Evolutionary conservation across 2,113 vertebrate genomes (phyloP), one percentile per base, ranked within the genome.

Genomic region (Malaclemys terrapin): DNA sequence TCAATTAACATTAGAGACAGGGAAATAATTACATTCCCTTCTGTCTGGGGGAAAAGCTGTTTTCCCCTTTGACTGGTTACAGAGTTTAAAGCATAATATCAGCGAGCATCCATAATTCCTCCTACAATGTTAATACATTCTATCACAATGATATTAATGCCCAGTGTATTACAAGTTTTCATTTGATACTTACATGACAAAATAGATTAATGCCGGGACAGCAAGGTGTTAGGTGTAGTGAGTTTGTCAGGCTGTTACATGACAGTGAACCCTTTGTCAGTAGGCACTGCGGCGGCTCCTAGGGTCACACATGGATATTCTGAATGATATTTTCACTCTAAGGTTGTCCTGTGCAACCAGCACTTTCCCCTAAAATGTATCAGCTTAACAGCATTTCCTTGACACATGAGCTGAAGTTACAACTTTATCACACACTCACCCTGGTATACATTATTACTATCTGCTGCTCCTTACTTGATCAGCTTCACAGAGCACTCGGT

Each of bases 301-400:
- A 69, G 31, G 35, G 16, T 69, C 31, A 65, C 14, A 65, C 7
- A 6, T 35, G 29, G 54, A 75, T 65, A 8, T 11, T 45, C 69
- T 89, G 47, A 75, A 65, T 65, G 31, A 65, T 25, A 35, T 76
- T 90, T 91, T 95, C 84, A 89, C 91, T 95, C 56, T 20, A 80
- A 81, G 47, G 85, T 88, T 90, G 87, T 57, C 78, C 93, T 54
- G 22, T 76, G 88, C 54, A 83, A 54, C 38, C 62, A 89, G 45
- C 59, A 49, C 85, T 94, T 87, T 91, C 89, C 47, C 53, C 85
- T 53, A 65, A 85, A 82, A 1, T 20, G 2, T 88, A 89, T 72
- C 50, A 35, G 62, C 84, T 93, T 82, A 88, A 82, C 84, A 92
- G 84, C 8, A 92, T 94, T 92, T 92, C 81, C 65, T 94, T 95